Conservation (phyloP, 1,140 invertebrate species). For the Ladona fulva region DNA sequence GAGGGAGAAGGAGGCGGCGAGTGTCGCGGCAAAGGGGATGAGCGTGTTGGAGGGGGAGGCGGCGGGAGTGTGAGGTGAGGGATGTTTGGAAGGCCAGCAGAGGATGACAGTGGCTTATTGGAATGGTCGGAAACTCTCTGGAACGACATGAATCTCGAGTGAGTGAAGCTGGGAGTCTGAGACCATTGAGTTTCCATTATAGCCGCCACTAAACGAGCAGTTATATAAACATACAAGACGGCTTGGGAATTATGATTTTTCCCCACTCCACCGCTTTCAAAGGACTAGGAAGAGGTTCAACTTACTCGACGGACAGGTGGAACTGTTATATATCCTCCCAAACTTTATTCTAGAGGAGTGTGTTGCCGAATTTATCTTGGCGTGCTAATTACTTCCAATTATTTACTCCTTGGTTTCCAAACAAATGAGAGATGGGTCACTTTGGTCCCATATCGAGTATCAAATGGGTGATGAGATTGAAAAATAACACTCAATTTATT, state of each 20-base stretch:
- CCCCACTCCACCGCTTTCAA: background rate
- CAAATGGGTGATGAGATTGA: too few relatives aligned
- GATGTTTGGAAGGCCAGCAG: background rate
- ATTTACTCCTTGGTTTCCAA: too few relatives aligned
- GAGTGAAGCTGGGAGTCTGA: background rate
- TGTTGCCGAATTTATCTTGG: background rate
- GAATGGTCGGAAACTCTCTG: background rate
- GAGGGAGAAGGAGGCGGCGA: background rate
- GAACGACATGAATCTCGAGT: background rate
- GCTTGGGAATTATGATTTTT: background rate
- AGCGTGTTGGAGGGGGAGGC: background rate
- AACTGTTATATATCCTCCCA: background rate
- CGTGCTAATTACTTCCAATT: too few relatives aligned
- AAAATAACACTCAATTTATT: too few relatives aligned
- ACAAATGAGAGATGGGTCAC: too few relatives aligned
- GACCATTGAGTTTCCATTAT: slow-evolving; percentile 5
- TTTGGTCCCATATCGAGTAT: too few relatives aligned
- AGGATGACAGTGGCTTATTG: background rate
- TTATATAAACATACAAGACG: background rate
- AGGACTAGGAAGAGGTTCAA: background rate
- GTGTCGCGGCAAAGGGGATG: background rate
- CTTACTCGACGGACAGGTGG: background rate
- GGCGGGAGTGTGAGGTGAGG: background rate
- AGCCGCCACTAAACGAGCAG: background rate
- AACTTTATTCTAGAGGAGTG: background rate